These are phyloP conservation scores for Conus ventricosus DNA, from an alignment of 1,140 invertebrate species.

Conservation along the genomic window DNA sequence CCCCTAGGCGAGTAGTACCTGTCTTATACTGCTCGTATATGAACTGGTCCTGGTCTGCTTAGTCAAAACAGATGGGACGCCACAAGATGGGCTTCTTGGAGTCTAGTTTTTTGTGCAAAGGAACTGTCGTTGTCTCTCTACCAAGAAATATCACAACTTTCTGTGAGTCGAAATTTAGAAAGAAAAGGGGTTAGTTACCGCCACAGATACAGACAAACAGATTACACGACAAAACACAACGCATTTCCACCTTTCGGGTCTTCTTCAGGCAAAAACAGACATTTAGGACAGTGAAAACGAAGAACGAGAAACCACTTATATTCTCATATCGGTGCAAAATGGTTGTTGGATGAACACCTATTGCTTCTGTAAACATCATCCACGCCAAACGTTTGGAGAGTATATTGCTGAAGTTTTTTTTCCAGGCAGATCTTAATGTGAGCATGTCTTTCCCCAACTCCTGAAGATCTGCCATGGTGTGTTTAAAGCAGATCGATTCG, in stretches of 20 bases:
- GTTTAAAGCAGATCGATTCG: neutral
- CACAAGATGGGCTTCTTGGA: no score
- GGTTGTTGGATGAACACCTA: neutral
- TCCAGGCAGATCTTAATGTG: no score
- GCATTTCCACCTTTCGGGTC: no score
- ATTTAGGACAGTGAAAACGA: no score
- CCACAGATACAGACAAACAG: no score
- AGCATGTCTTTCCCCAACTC: neutral
- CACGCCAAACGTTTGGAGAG: neutral
- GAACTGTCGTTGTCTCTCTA: neutral
- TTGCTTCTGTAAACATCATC: neutral
- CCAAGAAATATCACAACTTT: neutral
- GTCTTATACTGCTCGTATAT: neutral
- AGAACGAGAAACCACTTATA: no score
- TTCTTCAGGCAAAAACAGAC: no score
- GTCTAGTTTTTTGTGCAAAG: neutral
- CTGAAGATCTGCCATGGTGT: neutral
- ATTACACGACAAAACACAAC: no score
- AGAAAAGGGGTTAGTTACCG: no score
- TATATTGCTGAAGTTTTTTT: no score
- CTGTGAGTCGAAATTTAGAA: neutral
- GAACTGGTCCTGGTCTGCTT: neutral
- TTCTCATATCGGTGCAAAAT: no score
- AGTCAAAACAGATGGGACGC: neutral
- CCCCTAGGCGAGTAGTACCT: neutral